Evolutionary conservation across 1,140 invertebrate genomes (phyloP), one percentile per base, ranked within the genome.

Genomic region (Brachionus paranguensis): DNA sequence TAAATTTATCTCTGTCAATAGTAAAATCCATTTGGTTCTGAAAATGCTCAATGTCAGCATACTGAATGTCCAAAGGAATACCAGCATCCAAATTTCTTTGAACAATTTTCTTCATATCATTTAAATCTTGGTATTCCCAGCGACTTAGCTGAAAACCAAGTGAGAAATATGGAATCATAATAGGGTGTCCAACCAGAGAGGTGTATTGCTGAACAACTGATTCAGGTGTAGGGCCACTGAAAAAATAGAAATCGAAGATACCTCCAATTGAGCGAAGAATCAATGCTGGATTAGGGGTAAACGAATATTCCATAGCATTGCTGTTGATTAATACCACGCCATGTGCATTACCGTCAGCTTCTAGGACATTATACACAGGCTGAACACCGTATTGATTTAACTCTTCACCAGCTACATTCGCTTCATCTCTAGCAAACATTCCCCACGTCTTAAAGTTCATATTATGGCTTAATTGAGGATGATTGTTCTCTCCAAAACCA

Each of bases 351-450:
- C 90, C 89, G 81, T 90, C 88, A 10, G 90, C 86, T 85, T 92
- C 91, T 12, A 92, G 65, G 12, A 88, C 88, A 86, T 95, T 87
- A 86, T 94, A 94, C 89, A 95, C 95, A 1, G 94, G 81, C 20
- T 84, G 81, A 29, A 72, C 81, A 84, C 81, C 81, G 64, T 84
- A 84, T 53, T 53, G 65, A 55, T 29, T 84, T 43, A 53, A n/a
- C 37, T 84, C 45, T 50, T 68, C 81, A 41, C 55, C 78, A 55
- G 50, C 60, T 12, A 68, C 81, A 50, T 68, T 50, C 0, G 60
- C 33, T 41, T 84, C 55, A 84, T 84, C 83, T 74, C 65, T 45
- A 17, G 68, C 68, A 24, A 74, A 84, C 20, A 84, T 47, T 14
- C 68, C 68, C 83, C 83, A 84, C 17, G 33, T 84, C 20, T 76